Base-by-base conservation (phyloP, 2,888 invertebrate species). In the Ctena decussata region DNA sequence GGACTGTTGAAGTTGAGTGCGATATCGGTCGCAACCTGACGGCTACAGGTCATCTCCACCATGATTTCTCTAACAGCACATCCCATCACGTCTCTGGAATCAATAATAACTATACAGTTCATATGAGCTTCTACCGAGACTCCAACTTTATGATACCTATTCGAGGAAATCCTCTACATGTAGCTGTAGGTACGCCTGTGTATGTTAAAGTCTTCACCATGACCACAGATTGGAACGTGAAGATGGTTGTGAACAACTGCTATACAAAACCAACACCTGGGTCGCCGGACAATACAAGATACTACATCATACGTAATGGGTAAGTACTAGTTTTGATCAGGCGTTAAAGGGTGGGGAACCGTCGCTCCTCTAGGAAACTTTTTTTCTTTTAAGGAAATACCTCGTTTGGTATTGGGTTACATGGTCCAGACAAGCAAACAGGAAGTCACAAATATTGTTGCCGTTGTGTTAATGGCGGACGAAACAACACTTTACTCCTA, bases 61-160 rank as follows among this genome's bases (percentile, higher is more conserved):
- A 65, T 6, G 24, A 72, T 41, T 24, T 5, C 44, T 35, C 12
- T n/a, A 41, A 32, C 32, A 27, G 35, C 3, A 75, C 44, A 30
- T n/a, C n/a, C 8, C 81, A 85, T 8, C 71, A 74, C 15, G 76
- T 84, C 0, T 37, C 77, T 0, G 81, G 84, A 2, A 11, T 69
- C 27, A 82, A 80, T 46, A 82, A 85, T 46, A 84, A 86, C 46
- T 86, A 82, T 65, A 49, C 65, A 8, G 84, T 86, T 27, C 74
- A 85, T 74, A 84, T 87, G 89, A 69, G 77, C 0, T 89, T 86
- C 77, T 89, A 77, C 46, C 76, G 71, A 21, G 89, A 89, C 44
- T 81, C 89, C 0, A 82, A 81, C 70, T 89, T 81, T 71, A 35
- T 37, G 12, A 30, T 80, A 21, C 77, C 60, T 18, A 57, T 89